A percentile compares a stretch with the other conserved stretches of the same genome.
phyloP scores from a whole-genome alignment of 2,113 vertebrate genomes.

The Echinops telfairi region DNA sequence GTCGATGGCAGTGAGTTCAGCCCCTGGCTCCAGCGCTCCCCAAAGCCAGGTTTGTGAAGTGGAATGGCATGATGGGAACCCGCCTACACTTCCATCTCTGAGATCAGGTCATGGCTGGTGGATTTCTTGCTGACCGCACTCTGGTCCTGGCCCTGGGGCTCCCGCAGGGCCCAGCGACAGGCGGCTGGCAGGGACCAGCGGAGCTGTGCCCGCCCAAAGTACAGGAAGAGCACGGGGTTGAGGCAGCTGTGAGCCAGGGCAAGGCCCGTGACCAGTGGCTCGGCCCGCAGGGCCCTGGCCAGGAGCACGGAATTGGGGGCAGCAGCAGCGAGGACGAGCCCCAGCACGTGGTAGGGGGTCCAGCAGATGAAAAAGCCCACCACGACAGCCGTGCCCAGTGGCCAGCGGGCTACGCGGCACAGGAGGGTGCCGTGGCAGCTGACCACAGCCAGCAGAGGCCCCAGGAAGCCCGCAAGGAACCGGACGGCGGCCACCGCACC shows the following conservation, averaged over 20 bases:
- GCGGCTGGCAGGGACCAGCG: conserved; percentile 52
- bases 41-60: not conserved
- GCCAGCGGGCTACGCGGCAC: not conserved
- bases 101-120: conserved; percentile 34
- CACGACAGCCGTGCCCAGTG: conserved; percentile 85
- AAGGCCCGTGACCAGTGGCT: conserved; percentile 84
- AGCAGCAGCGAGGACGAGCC: conserved; percentile 72
- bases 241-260: conserved; percentile 94
- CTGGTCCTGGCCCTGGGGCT: not conserved
- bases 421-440: conserved; percentile 87
- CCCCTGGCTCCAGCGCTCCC: conserved; percentile 23
- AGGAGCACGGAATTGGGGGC: rapidly evolving
- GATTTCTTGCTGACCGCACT: not conserved
- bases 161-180: conserved; percentile 7
- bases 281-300: not conserved
- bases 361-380: conserved; percentile 92
- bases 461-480: conserved; percentile 87
- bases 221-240: conserved; percentile 91
- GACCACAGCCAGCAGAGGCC: conserved; percentile 87
- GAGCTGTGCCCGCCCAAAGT: not conserved
- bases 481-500: conserved; percentile 45
- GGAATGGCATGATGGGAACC: not conserved
- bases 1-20: not conserved
- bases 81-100: conserved; percentile 58
- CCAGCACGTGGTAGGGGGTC: conserved; percentile 89